Conservation (phyloP, 2,113 vertebrate genomes). For the Aegotheles bennettii region DNA sequence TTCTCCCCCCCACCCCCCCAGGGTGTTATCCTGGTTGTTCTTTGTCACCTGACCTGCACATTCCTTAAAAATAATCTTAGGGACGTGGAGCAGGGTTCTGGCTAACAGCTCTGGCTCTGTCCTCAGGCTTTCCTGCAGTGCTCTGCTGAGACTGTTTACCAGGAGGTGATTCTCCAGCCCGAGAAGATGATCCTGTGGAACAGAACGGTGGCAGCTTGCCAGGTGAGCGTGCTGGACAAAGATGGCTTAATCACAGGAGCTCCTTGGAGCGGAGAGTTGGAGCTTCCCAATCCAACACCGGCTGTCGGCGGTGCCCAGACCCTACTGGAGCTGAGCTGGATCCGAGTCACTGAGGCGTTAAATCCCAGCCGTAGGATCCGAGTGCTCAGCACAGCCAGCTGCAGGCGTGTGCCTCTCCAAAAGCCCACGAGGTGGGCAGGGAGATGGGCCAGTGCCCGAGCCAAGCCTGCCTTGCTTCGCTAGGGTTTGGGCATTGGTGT, state of each 20-base stretch:
- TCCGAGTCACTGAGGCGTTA: constrained; percentile 8
- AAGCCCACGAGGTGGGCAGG: constrained; percentile 41
- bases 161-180: constrained; percentile 94
- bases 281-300: neutral
- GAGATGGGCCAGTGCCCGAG: neutral
- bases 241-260: constrained; percentile 67
- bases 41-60: neutral
- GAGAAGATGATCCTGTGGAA: constrained; percentile 98
- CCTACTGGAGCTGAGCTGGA: constrained; percentile 15
- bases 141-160: constrained; percentile 88
- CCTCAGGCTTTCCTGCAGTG: constrained; percentile 89
- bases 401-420: neutral
- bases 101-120: neutral
- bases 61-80: neutral
- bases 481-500: neutral
- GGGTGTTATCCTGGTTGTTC: neutral
- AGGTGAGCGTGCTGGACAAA: constrained; percentile 77
- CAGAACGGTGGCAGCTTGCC: constrained; percentile 87
- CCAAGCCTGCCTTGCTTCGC: neutral
- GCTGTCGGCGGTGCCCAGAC: neutral
- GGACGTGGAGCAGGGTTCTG: neutral
- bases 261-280: constrained; percentile 52
- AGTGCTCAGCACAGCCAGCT: neutral
- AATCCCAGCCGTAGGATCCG: constrained; percentile 30
- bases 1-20: neutral